Evolutionary conservation across 2,113 vertebrate genomes (phyloP), one percentile per base, ranked within the genome.

Genomic region (Maccullochella peelii): DNA sequence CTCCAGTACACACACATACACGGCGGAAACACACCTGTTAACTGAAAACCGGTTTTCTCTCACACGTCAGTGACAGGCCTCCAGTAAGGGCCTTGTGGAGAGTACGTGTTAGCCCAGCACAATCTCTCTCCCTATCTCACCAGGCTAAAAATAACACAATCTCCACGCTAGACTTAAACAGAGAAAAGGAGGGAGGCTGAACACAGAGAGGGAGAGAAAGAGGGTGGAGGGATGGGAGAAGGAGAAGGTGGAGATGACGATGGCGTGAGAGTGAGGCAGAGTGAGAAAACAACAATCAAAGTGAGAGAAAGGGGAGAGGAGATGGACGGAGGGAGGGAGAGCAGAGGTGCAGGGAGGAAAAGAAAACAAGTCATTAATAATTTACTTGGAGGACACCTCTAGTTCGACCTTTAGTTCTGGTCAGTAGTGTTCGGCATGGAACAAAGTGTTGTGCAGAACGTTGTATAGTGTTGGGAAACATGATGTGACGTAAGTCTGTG

Each of bases 121-220:
- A 44, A 84, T 87, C 83, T 72, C 80, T 47, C 42, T 79, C 73
- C 30, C 73, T 68, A 80, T 89, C 85, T 87, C 80, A 77, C 59
- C 69, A 63, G 20, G 23, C 93, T 93, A 92, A 93, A 94, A 93
- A 94, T 94, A 92, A 90, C 82, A 78, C 50, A 71, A 82, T 92
- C 77, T 58, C 76, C 44, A 86, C 78, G 57, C 82, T 72, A 84
- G 84, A 73, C 84, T 70, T 66, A 6, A 83, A 85, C 59, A 69
- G 65, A 79, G 79, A 74, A 57, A 68, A 47, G 58, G 52, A 82
- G 76, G 68, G 77, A 59, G 73, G 58, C 62, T 70, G 65, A 40
- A 40, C 1, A 30, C 23, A 27, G 59, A 5, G 18, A 33, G 33
- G 3, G 30, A 33, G 33, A 33, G 30, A 33, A 4, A 33, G 33